Evolutionary conservation across 2,797 vertebrate species (phyloP).

Genomic region (Microhierax caerulescens): DNA sequence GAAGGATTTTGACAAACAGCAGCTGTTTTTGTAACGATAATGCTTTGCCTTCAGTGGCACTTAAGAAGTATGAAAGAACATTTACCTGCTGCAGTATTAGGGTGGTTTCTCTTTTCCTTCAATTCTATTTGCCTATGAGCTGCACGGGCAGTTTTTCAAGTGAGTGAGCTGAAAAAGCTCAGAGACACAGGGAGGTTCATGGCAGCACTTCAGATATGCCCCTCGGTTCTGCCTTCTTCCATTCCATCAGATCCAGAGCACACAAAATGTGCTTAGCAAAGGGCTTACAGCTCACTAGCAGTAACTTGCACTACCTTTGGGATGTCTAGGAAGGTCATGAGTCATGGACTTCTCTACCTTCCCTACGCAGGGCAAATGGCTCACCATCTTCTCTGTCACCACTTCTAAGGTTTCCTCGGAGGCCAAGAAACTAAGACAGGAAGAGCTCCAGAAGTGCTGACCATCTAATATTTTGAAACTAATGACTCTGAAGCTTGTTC

Average conservation of each 20-base stretch:
- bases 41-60: neutral
- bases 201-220: neutral
- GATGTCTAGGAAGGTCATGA: neutral
- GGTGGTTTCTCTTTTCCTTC: neutral
- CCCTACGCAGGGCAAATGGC: neutral
- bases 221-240: neutral
- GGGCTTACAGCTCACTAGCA: neutral
- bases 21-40: neutral
- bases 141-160: neutral
- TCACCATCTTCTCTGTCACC: slow-evolving; percentile 2
- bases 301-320: neutral
- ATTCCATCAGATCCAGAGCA: neutral
- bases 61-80: neutral
- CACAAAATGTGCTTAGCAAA: neutral
- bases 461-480: neutral
- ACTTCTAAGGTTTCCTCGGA: neutral
- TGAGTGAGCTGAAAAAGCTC: neutral
- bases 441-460: slow-evolving; percentile 6
- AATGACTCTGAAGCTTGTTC: neutral
- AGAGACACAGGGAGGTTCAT: neutral
- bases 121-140: neutral
- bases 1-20: neutral
- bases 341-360: neutral
- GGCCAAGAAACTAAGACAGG: slow-evolving; percentile 3
- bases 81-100: neutral